These are phyloP conservation scores for Homalodisca vitripennis DNA, from an alignment of 1,140 invertebrate species.

Conservation along the genomic window DNA sequence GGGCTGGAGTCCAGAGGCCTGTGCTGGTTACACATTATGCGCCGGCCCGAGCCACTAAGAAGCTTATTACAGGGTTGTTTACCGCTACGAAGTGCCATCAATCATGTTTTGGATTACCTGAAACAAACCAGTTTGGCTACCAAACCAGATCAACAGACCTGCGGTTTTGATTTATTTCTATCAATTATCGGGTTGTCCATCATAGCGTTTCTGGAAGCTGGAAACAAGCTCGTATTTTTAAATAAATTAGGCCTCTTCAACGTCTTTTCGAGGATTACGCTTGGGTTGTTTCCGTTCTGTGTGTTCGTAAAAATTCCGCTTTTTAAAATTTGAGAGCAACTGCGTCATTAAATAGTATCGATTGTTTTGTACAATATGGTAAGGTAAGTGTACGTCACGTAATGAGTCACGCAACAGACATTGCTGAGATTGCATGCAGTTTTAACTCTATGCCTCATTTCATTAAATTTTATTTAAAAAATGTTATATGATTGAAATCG, in stretches of 20 bases:
- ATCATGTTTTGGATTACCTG: background rate
- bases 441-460: too few species aligned
- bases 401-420: too few species aligned
- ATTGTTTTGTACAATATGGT: too few species aligned
- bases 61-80: conserved; percentile 4
- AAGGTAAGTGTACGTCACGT: too few species aligned
- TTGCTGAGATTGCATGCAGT: too few species aligned
- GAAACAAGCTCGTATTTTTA: background rate
- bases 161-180: background rate
- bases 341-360: too few species aligned
- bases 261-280: too few species aligned
- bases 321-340: too few species aligned
- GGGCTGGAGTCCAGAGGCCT: background rate
- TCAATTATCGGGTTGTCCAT: conserved; percentile 4
- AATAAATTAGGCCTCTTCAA: background rate
- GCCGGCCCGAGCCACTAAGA: background rate
- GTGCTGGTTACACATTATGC: background rate
- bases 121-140: background rate
- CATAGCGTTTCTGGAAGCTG: conserved; percentile 5
- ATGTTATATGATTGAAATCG: too few species aligned
- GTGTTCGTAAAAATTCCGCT: too few species aligned
- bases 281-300: too few species aligned
- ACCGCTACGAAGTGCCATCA: background rate
- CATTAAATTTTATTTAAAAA: too few species aligned
- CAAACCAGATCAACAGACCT: background rate